Evolutionary conservation across 2,113 vertebrate species (phyloP).

Genomic region (Microtus ochrogaster): DNA sequence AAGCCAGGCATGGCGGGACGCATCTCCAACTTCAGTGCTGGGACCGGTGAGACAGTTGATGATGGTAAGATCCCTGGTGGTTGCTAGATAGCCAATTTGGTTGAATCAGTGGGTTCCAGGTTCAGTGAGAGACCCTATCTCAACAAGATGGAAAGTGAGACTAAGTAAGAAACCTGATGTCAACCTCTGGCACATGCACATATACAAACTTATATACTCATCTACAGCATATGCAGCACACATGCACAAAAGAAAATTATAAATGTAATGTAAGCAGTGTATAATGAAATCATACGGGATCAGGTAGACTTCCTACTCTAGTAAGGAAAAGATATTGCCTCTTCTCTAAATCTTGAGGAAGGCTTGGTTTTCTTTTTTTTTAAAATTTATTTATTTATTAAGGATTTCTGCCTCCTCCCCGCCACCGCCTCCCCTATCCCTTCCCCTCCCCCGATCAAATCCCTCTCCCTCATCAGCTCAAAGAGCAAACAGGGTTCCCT

Average conservation of each 20-base stretch:
- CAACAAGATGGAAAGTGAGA: background rate
- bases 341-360: background rate
- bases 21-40: background rate
- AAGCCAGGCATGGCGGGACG: background rate
- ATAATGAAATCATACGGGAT: background rate
- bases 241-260: background rate
- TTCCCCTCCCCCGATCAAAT: too few relatives aligned
- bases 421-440: too few relatives aligned
- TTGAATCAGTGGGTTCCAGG: background rate
- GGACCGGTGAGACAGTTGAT: background rate
- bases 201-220: too few relatives aligned
- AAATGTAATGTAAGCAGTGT: background rate
- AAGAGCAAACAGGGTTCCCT: too few relatives aligned
- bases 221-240: background rate
- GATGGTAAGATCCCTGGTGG: background rate
- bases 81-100: background rate
- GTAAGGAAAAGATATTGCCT: background rate
- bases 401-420: too few relatives aligned
- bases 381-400: too few relatives aligned
- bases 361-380: background rate
- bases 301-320: background rate
- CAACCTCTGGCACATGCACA: background rate
- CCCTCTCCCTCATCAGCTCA: too few relatives aligned
- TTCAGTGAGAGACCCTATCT: background rate
- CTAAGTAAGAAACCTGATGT: too few relatives aligned